Conservation (phyloP, 2,888 invertebrate species). For the Macropis europaea region DNA sequence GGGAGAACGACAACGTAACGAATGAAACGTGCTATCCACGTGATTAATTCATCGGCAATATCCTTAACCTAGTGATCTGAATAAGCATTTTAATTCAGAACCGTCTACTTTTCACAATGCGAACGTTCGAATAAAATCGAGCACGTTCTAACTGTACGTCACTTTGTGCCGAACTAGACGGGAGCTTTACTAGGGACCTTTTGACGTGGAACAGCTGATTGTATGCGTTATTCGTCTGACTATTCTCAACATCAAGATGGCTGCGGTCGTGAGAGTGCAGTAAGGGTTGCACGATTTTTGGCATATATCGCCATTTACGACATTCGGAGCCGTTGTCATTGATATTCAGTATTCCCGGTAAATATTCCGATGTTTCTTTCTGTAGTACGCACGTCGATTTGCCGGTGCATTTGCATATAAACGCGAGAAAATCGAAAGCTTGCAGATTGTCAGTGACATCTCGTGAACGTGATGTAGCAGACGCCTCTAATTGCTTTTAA, state of each 20-base stretch:
- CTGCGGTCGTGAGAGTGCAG: conserved; percentile 63
- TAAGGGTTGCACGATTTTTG: conserved; percentile 64
- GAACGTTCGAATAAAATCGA: not conserved
- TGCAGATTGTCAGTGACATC: conserved; percentile 70
- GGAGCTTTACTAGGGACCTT: conserved; percentile 45
- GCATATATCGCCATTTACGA: conserved; percentile 64
- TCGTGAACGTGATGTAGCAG: conserved; percentile 70
- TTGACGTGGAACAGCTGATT: conserved; percentile 65
- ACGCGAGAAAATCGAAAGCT: conserved; percentile 17
- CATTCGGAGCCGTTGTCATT: conserved; percentile 58
- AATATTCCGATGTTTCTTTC: conserved; percentile 33
- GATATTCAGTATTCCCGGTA: conserved; percentile 61
- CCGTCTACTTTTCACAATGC: not conserved
- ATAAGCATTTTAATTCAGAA: not conserved
- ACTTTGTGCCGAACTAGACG: not conserved
- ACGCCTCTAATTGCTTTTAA: conserved; percentile 68
- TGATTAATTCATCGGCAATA: conserved; percentile 8
- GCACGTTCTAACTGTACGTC: not conserved
- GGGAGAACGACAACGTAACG: not conserved
- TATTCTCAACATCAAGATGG: conserved; percentile 66
- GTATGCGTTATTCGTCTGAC: conserved; percentile 35
- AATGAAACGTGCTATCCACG: not conserved
- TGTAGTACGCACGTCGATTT: not conserved
- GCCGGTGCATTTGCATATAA: conserved; percentile 6
- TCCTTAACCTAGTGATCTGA: conserved; percentile 8